These are phyloP conservation scores for Phrynocephalus guinanensis DNA, from an alignment of 2,797 vertebrate genomes.

Conservation along the genomic window DNA sequence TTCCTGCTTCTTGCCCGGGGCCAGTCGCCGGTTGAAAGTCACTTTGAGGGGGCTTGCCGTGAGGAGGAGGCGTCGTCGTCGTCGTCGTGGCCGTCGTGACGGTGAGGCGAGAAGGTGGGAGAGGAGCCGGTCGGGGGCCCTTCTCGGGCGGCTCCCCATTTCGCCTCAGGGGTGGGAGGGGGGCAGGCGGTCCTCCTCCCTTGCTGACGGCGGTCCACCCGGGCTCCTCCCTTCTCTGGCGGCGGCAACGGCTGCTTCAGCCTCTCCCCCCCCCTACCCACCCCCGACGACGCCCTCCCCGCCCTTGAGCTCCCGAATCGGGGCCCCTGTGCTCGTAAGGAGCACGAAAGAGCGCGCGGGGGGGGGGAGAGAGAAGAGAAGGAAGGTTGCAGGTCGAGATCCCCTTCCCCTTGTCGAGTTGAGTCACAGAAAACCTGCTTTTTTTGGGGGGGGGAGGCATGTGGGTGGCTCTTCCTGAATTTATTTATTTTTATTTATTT, in stretches of 20 bases:
- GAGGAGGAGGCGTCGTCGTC: too few relatives aligned
- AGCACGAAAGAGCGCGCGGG: too few relatives aligned
- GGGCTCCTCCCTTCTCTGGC: neutral
- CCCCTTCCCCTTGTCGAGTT: neutral
- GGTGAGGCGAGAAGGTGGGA: neutral
- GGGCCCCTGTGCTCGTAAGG: too few relatives aligned
- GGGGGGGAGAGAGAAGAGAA: neutral
- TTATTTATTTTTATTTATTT: too few relatives aligned
- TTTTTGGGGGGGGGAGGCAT: too few relatives aligned
- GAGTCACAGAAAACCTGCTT: too few relatives aligned
- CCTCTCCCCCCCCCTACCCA: neutral
- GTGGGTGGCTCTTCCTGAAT: too few relatives aligned
- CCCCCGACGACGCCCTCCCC: neutral
- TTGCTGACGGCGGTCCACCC: too few relatives aligned
- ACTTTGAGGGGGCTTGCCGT: neutral
- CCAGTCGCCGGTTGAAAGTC: conserved; percentile 22
- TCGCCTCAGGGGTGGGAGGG: too few relatives aligned
- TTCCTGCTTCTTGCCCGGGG: neutral
- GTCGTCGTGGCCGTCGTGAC: neutral
- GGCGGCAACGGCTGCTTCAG: too few relatives aligned
- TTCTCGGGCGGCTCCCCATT: neutral
- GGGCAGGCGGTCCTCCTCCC: neutral
- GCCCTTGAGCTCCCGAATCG: neutral
- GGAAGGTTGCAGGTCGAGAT: neutral
- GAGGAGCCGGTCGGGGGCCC: too few relatives aligned